Base-by-base conservation (phyloP, 2,113 vertebrate genomes). In the Phrynosoma blainvillii region DNA sequence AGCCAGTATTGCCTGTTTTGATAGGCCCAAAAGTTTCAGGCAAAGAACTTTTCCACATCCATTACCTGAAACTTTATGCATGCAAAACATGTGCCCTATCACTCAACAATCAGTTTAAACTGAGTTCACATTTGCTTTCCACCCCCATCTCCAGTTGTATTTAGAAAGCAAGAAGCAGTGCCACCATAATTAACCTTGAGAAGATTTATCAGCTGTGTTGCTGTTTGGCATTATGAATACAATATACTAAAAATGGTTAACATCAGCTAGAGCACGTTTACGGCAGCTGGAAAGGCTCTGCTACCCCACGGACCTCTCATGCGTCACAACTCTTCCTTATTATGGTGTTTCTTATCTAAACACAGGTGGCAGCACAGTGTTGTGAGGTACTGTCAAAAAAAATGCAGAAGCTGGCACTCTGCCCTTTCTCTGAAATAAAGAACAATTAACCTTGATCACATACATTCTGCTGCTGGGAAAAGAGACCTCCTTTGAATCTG, bases 301-400 rank as follows among this genome's bases (percentile, higher is more conserved):
- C 76, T 27, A 74, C 12, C 42, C 59, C 79, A 73, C 73, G 13
- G 54, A 1, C 74, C 71, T 25, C 42, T 70, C 90, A 87, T 82
- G 21, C 14, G 59, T 88, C n/a, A 23, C 6, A 36, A 84, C 40
- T 3, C 23, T 21, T 0, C 0, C 1, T 13, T 85, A n/a, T 74
- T 13, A 47, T 62, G 59, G 21, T 71, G 79, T 76, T 86, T 86
- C 71, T 77, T 83, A 59, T 77, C 36, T 68, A 85, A 92, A 91
- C 3, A 59, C 32, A 89, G 36, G 27, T 83, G 79, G 42, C 73
- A 78, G 47, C 27, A n/a, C 36, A 77, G 5, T 30, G 62, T 40
- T 10, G 16, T 59, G 62, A 59, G 13, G 62, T 78, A 73, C 71
- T 32, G 68, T 77, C 27, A 52, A 89, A 66, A 42, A 77, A 86